These are phyloP conservation scores for Petaurus breviceps DNA, from an alignment of 2,113 vertebrate genomes.

Conservation along the genomic window DNA sequence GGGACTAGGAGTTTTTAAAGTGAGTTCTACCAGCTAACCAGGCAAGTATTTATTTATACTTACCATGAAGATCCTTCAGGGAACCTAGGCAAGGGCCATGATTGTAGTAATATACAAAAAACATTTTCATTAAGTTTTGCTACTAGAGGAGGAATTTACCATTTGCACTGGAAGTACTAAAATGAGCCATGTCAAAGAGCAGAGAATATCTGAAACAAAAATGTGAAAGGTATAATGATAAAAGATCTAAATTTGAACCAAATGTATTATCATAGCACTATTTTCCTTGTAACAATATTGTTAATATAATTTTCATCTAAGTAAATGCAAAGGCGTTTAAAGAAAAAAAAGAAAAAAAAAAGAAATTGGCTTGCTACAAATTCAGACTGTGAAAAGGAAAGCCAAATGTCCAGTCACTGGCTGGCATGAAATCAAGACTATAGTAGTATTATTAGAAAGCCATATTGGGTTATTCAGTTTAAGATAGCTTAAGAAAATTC, in stretches of 20 bases:
- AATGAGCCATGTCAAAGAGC: not conserved
- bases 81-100: no score
- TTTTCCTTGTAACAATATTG: not conserved
- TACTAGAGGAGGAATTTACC: not conserved
- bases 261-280: not conserved
- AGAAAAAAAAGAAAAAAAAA: not conserved
- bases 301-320: constrained; percentile 7
- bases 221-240: not conserved
- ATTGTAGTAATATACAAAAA: not conserved
- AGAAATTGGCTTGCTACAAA: constrained; percentile 17
- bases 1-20: not conserved
- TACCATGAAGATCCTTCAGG: not conserved
- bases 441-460: not conserved
- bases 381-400: constrained; percentile 18
- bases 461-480: constrained; percentile 5
- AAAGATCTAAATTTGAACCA: not conserved
- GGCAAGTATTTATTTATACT: not conserved
- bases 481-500: constrained; percentile 38
- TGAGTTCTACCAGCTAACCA: not conserved
- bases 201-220: not conserved
- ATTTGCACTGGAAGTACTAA: not conserved
- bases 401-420: constrained; percentile 34
- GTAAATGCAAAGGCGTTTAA: constrained; percentile 2
- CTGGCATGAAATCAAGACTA: constrained; percentile 47
- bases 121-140: not conserved